Conservation (phyloP, 2,888 invertebrate species). For the Charanyca ferruginea region DNA sequence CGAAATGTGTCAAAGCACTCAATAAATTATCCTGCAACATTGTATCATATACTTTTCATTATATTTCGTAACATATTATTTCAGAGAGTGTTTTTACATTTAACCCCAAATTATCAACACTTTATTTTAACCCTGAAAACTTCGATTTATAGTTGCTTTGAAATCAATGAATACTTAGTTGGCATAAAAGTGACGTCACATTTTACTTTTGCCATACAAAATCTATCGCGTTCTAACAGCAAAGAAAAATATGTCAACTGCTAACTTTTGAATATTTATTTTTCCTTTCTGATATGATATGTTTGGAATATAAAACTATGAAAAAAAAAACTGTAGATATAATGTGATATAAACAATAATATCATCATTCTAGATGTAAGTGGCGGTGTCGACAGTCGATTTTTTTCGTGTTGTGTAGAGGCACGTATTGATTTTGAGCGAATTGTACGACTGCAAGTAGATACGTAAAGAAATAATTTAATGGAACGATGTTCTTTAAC, state of each 20-base stretch:
- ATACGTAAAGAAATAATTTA: too few species aligned
- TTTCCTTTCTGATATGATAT: conserved; percentile 3
- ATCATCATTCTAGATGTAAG: conserved; percentile 39
- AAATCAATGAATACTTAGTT: too few species aligned
- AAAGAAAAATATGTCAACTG: too few species aligned
- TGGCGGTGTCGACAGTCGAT: conserved; percentile 14
- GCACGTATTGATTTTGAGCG: conserved; percentile 16
- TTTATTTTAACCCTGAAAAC: too few species aligned
- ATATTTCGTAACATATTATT: conserved; percentile 21
- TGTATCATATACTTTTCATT: conserved; percentile 14
- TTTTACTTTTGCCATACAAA: too few species aligned
- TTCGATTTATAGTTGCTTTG: too few species aligned
- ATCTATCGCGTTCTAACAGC: too few species aligned
- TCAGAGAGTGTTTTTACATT: too few species aligned
- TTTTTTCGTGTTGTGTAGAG: conserved; percentile 8
- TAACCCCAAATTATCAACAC: too few species aligned
- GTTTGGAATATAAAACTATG: conserved; percentile 9
- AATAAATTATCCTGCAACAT: conserved; percentile 16
- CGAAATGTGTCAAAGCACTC: conserved; percentile 49
- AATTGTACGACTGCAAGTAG: conserved; percentile 14
- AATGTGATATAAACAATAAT: conserved; percentile 53
- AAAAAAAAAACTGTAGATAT: conserved; percentile 25
- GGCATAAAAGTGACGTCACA: too few species aligned
- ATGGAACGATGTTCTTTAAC: too few species aligned
- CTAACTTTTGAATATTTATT: too few species aligned